Evolutionary conservation across 2,888 invertebrate species (phyloP).

Genomic region (Synergus japonicus): DNA sequence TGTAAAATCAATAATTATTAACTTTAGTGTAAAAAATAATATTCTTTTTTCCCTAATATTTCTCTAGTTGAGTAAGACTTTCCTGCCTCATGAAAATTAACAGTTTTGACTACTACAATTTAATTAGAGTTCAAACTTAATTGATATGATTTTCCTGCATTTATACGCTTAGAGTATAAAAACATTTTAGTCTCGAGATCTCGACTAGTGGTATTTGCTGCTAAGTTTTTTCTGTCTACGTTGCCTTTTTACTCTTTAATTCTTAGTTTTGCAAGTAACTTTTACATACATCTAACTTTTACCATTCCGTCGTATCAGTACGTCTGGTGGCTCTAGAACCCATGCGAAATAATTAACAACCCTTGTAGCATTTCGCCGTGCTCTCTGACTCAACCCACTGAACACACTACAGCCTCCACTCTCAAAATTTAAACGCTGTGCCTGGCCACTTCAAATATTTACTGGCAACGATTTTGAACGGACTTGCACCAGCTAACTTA

Average conservation of each 20-base stretch:
- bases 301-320: conserved; percentile 55
- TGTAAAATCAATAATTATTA: no score
- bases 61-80: no score
- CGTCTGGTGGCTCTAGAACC: conserved; percentile 64
- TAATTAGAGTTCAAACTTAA: no score
- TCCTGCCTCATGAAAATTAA: no score
- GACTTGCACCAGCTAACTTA: conserved; percentile 18
- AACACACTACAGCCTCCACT: conserved; percentile 51
- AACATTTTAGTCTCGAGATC: no score
- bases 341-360: conserved; percentile 74
- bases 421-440: conserved; percentile 54
- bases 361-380: conserved; percentile 48
- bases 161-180: background rate
- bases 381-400: conserved; percentile 49
- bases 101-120: no score
- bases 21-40: no score
- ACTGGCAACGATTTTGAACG: conserved; percentile 55
- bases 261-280: background rate
- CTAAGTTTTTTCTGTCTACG: background rate
- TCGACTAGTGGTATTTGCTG: no score
- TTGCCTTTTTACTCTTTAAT: background rate
- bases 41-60: no score
- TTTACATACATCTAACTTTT: conserved; percentile 13
- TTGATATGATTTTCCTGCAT: no score
- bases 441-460: conserved; percentile 58